phyloP scores from a whole-genome alignment of 2,888 invertebrate genomes.

The Melanchra persicariae region DNA sequence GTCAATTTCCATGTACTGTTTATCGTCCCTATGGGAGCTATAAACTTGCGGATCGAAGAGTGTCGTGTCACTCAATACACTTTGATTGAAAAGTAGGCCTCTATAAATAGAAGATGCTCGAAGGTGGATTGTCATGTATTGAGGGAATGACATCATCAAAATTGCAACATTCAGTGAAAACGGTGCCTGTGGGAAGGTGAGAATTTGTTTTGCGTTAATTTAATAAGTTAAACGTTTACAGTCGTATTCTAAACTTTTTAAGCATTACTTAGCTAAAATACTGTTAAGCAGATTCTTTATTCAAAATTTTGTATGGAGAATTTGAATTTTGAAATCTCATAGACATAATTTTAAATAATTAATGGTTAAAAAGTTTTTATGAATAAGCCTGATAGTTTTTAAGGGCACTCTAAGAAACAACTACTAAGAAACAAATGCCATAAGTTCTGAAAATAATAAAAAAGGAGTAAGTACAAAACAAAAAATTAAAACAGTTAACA shows the following conservation, averaged over 20 bases:
- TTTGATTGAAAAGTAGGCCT: constrained; percentile 59
- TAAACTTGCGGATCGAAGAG: constrained; percentile 61
- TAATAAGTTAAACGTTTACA: background rate
- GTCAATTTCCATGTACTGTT: constrained; percentile 73
- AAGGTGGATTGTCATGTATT: constrained; percentile 11
- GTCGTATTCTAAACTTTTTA: too few relatives aligned
- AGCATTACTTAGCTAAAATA: too few relatives aligned
- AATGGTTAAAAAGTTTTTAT: too few relatives aligned
- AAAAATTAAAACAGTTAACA: constrained; percentile 35
- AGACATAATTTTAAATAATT: too few relatives aligned
- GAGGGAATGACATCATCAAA: constrained; percentile 25
- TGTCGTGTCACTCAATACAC: constrained; percentile 60
- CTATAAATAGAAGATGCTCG: constrained; percentile 47
- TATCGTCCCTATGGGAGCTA: constrained; percentile 70
- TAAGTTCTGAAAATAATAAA: background rate
- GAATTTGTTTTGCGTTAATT: background rate
- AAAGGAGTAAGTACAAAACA: background rate
- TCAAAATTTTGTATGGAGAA: too few relatives aligned
- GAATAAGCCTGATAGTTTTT: background rate
- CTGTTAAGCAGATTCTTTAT: too few relatives aligned
- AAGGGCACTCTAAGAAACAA: too few relatives aligned
- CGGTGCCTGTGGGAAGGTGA: background rate
- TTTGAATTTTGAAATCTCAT: too few relatives aligned
- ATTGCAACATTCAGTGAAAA: background rate
- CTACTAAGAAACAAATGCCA: background rate